These are phyloP conservation scores for Guaruba guarouba DNA, from an alignment of 2,113 vertebrate genomes.

Conservation along the genomic window DNA sequence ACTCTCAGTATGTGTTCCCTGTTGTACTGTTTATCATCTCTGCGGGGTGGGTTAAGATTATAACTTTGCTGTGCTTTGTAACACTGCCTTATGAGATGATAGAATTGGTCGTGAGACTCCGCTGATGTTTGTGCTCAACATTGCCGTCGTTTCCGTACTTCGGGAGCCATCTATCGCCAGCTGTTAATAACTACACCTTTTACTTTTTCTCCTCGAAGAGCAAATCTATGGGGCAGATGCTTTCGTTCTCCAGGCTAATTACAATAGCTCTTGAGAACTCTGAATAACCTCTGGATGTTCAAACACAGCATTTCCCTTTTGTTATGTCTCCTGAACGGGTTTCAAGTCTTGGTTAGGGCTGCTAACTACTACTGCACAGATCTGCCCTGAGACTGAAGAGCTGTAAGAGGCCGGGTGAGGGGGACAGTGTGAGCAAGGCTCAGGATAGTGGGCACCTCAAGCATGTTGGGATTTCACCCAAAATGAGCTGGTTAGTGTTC, in stretches of 20 bases:
- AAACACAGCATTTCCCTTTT: fast-evolving
- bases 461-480: neutral
- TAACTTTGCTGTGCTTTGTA: neutral
- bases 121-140: no score
- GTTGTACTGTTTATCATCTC: neutral
- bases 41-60: neutral
- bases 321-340: neutral
- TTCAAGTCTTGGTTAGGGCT: neutral
- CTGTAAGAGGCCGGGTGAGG: neutral
- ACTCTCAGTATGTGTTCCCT: no score
- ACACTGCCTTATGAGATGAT: fast-evolving
- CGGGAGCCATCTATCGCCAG: neutral
- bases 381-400: neutral
- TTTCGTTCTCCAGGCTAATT: neutral
- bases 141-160: neutral
- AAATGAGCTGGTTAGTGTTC: neutral
- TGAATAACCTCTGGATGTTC: fast-evolving
- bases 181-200: neutral
- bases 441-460: neutral
- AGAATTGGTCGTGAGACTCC: neutral
- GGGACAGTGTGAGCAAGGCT: neutral
- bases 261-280: fast-evolving
- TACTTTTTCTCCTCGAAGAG: neutral
- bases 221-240: neutral
- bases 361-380: fast-evolving